Base-by-base conservation (phyloP, 2,888 invertebrate species). In the Hypsopygia costalis region DNA sequence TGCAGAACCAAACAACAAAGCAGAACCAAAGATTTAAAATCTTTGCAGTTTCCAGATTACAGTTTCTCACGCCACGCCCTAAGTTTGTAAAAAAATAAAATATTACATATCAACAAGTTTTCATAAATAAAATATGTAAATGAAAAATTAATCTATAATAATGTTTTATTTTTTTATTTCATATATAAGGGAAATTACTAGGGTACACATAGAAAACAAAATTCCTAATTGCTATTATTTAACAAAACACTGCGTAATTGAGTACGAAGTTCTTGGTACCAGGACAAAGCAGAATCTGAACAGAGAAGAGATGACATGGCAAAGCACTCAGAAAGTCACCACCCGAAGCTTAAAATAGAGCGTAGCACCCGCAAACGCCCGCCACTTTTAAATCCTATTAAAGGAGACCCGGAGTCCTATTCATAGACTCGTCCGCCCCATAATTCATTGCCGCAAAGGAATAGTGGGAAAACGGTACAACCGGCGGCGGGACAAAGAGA, bases 291-390 rank as follows among this genome's bases (percentile, higher is more conserved):
- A 46, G 46, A 44, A 49, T 48, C 36, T 43, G 44, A 51, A 38
- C 51, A 48, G 44, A 50, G 51, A 46, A 49, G 40, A 52, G 57
- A 51, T 57, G 69, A 83, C 83, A 82, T 55, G 69, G 71, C 69
- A 81, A 73, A 76, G 80, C 82, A 82, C 83, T 83, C 70, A 69
- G 65, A 64, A 66, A 68, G 70, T 72, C 70, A 65, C 60, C 63
- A 63, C 68, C 62, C 53, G 44, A 51, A 52, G 77, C 77, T 76
- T 76, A 70, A 78, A 78, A 78, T 70, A 69, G 64, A 67, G 62
- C 57, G 51, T 44, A 58, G 55, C 58, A 64, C 62, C 69, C 70
- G 66, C 74, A 73, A 74, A 70, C 70, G 60, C 71, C 69, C 63
- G 51, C 69, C 66, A 69, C 69, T 74, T 68, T 75, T 70, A 73